A percentile compares a stretch with the other conserved stretches of the same genome.
Evolutionary conservation across 2,113 vertebrate genomes (phyloP).

Genomic region (Plecotus auritus): DNA sequence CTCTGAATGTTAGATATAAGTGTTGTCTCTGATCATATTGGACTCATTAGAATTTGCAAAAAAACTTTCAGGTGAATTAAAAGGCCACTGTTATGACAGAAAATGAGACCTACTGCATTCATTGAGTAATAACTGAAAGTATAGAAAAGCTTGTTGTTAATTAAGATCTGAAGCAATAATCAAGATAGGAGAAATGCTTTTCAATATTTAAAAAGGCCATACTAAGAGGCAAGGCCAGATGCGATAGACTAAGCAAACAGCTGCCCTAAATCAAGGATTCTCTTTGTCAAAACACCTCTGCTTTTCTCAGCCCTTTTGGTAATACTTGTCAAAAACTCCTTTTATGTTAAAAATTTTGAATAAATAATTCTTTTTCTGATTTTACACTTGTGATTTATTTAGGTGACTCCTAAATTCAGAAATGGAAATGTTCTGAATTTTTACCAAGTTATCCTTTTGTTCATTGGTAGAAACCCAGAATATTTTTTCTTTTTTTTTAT

Average conservation of each 20-base stretch:
- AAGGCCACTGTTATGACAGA: conserved; percentile 15
- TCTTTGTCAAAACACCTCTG: conserved; percentile 68
- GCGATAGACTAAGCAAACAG: conserved; percentile 42
- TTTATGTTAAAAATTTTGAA: conserved; percentile 54
- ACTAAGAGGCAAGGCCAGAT: conserved; percentile 43
- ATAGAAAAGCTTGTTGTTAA: conserved; percentile 55
- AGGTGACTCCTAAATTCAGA: not conserved
- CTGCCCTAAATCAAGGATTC: conserved; percentile 57
- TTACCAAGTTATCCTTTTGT: not conserved
- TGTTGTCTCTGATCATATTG: conserved; percentile 45
- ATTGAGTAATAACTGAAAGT: conserved; percentile 61
- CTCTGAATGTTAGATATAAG: conserved; percentile 44
- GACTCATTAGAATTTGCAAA: conserved; percentile 53
- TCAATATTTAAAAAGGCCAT: conserved; percentile 45
- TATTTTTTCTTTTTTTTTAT: conserved; percentile 18
- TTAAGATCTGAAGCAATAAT: conserved; percentile 64
- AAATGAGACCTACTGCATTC: not conserved
- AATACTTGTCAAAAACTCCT: conserved; percentile 51
- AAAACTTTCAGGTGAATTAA: conserved; percentile 45
- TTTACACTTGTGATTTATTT: conserved; percentile 54
- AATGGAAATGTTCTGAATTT: not conserved
- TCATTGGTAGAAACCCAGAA: conserved; percentile 34
- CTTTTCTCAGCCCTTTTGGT: conserved; percentile 51
- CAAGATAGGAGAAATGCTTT: conserved; percentile 53
- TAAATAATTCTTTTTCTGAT: conserved; percentile 55